A percentile compares a stretch with the other conserved stretches of the same genome.
Evolutionary conservation across 2,797 vertebrate genomes (phyloP).

Genomic region (Lerista edwardsae): DNA sequence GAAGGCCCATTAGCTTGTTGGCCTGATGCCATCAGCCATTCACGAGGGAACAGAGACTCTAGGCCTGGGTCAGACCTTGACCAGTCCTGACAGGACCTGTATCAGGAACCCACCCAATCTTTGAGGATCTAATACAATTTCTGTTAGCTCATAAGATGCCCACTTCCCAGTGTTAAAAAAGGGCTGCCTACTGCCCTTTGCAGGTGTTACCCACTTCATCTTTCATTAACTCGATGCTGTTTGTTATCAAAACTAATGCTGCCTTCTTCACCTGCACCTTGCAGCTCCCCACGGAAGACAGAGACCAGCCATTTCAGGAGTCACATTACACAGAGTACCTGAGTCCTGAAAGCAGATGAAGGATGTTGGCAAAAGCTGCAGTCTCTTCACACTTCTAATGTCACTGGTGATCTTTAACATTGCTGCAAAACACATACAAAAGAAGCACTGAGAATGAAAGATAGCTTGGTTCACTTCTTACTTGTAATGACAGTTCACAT

Average conservation of each 20-base stretch:
- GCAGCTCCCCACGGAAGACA: constrained; percentile 1
- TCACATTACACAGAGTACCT: constrained; percentile 77
- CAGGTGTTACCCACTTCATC: neutral
- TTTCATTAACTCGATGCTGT: neutral
- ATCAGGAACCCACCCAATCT: neutral
- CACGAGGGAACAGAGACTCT: too few species aligned
- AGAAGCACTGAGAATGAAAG: constrained; percentile 7
- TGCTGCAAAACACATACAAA: constrained; percentile 74
- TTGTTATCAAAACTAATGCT: neutral
- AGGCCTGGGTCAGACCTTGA: too few species aligned
- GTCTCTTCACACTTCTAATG: constrained; percentile 79
- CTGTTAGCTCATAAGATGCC: neutral
- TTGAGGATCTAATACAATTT: neutral
- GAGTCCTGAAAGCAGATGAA: constrained; percentile 79
- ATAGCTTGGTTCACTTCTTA: constrained; percentile 17
- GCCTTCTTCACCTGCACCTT: neutral
- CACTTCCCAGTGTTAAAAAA: neutral
- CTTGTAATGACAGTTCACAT: neutral
- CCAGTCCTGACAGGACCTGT: neutral
- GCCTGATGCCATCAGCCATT: too few species aligned
- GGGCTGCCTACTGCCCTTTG: neutral
- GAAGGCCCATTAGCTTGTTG: too few species aligned
- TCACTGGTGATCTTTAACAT: constrained; percentile 83
- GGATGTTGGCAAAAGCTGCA: constrained; percentile 82
- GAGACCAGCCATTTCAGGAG: constrained; percentile 4